Evolutionary conservation across 2,113 vertebrate species (phyloP).

Genomic region (Struthidea cinerea): DNA sequence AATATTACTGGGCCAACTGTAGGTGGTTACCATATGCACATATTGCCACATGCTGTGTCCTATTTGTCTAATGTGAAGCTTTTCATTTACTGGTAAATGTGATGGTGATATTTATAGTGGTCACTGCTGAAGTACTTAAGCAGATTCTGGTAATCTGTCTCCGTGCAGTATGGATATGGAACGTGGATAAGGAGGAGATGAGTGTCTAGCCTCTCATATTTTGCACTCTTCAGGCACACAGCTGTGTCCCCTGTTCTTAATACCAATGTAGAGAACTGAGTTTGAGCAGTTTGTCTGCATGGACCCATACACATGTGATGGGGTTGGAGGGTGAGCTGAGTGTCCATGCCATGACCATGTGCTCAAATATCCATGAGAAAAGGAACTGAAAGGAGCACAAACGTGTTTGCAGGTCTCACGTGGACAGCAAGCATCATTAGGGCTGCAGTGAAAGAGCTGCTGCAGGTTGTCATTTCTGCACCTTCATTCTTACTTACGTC

Average conservation of each 20-base stretch:
- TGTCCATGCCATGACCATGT: fast-evolving
- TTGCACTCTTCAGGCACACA: not conserved
- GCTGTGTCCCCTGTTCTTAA: not conserved
- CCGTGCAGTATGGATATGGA: not conserved
- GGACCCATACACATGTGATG: not conserved
- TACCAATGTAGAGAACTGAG: fast-evolving
- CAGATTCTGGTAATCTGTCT: not conserved
- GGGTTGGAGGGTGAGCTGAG: not conserved
- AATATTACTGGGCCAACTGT: not conserved
- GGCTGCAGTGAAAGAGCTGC: not conserved
- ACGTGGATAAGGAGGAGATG: not conserved
- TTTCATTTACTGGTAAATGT: not conserved
- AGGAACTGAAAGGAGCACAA: fast-evolving
- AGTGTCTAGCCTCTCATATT: not conserved
- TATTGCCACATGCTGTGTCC: not conserved
- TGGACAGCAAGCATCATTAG: not conserved
- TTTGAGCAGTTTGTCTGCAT: not conserved
- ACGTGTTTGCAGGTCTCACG: fast-evolving
- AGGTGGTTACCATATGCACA: slow-evolving; percentile 11
- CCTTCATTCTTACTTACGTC: not conserved
- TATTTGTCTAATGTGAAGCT: not conserved
- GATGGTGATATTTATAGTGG: not conserved
- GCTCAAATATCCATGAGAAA: not conserved
- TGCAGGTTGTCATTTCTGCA: not conserved
- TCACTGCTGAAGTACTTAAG: not conserved